Base-by-base conservation (phyloP, 2,888 invertebrate genomes). In the Dynastes hyllus region DNA sequence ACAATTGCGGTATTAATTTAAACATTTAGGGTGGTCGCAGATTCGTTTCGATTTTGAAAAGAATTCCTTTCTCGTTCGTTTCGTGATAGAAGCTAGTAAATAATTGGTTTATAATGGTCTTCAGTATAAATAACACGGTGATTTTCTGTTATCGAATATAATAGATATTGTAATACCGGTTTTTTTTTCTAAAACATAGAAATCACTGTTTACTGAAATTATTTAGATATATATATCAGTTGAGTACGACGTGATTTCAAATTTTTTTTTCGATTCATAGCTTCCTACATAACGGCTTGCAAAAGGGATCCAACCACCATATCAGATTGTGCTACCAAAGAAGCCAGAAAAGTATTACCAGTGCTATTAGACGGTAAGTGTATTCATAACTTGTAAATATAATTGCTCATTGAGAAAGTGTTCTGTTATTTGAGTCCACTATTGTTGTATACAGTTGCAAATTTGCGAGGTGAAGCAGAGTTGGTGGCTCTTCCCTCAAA, bases 201-300 rank as follows among this genome's bases (percentile, higher is more conserved):
- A 37, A 37, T 6, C 37, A 37, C 6, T 37, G 1, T 45, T 11
- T 8, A 1, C 11, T 11, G 45, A 45, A 45, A 8, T 45, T 45
- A 45, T 45, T 11, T 45, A 1, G 2, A 45, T 8, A 45, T 45
- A 22, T 22, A 37, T 37, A 37, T 0, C 11, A 11, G 8, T 45
- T 11, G 2, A 8, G 2, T 45, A 45, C 45, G 8, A 11, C 16
- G n/a, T n/a, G 55, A 16, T 55, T 55, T 65, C 65, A 51, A 9
- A 0, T 11, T 16, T 3, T 78, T 63, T 63, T 22, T 37, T 53
- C 67, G 9, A 40, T 76, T 77, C 77, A 76, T 78, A 87, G 87
- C 87, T 3, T 80, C 80, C 6, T 87, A 86, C 77, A 83, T 88
- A 8, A 82, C 81, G 22, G 79, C 85, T 2, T 88, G 88, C 73